These are phyloP conservation scores for Diorhabda elongata DNA, from an alignment of 1,140 invertebrate species.

Conservation along the genomic window DNA sequence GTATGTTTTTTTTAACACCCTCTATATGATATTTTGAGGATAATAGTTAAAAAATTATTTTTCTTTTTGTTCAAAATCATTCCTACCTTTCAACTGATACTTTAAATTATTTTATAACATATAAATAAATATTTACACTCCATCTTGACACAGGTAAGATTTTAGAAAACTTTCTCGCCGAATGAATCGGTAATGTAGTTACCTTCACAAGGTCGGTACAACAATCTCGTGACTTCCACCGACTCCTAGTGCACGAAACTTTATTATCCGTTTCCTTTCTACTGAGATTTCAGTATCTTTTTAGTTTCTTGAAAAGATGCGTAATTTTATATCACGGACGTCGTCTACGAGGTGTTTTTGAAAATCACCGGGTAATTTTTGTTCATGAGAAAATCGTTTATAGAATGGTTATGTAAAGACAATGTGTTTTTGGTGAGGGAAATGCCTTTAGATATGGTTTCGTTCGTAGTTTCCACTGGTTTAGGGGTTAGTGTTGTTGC, in stretches of 20 bases:
- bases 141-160: too few species aligned
- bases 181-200: slow-evolving; percentile 19
- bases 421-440: slow-evolving; percentile 21
- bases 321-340: not conserved
- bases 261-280: slow-evolving; percentile 14
- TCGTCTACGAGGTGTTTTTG: not conserved
- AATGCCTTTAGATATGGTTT: slow-evolving; percentile 49
- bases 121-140: too few species aligned
- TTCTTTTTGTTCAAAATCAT: too few species aligned
- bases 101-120: too few species aligned
- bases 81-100: too few species aligned
- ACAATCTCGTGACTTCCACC: slow-evolving; percentile 22
- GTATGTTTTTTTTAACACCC: too few species aligned
- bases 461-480: slow-evolving; percentile 51
- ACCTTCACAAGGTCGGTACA: slow-evolving; percentile 32
- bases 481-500: slow-evolving; percentile 56
- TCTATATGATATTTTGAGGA: too few species aligned
- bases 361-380: not conserved
- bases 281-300: slow-evolving; percentile 6
- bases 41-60: too few species aligned
- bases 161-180: slow-evolving; percentile 4
- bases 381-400: slow-evolving; percentile 18
- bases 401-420: slow-evolving; percentile 24
- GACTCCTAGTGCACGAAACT: slow-evolving; percentile 12
- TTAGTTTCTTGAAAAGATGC: not conserved